A percentile compares a stretch with the other conserved stretches of the same genome.
Evolutionary conservation across 37 sponge, comb jelly and placozoan genomes (phyloP).

Genomic region (Petrosia ficiformis): DNA sequence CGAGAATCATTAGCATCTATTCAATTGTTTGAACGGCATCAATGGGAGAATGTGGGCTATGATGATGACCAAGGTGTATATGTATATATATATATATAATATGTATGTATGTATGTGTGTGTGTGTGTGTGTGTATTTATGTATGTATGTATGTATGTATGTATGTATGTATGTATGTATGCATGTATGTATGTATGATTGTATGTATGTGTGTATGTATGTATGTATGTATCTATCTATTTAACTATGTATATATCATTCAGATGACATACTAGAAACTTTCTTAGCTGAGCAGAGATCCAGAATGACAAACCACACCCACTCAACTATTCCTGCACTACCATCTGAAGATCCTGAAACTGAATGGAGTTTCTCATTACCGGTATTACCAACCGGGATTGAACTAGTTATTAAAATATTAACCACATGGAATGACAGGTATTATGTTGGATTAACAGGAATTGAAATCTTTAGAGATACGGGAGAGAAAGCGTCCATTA

Average conservation of each 20-base stretch:
- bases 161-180: neutral
- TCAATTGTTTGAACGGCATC: neutral
- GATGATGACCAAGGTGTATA: slow-evolving; percentile 14
- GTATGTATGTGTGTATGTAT: too few species aligned
- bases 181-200: too few species aligned
- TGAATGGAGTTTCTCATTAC: slow-evolving; percentile 41
- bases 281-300: slow-evolving; percentile 36
- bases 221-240: too few species aligned
- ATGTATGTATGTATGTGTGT: too few species aligned
- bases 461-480: slow-evolving; percentile 83
- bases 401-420: slow-evolving; percentile 69
- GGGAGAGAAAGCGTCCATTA: slow-evolving; percentile 55
- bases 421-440: slow-evolving; percentile 94
- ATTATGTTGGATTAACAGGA: slow-evolving; percentile 95
- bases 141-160: neutral
- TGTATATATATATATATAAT: neutral
- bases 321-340: neutral
- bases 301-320: neutral
- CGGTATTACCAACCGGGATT: slow-evolving; percentile 78
- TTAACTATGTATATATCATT: neutral
- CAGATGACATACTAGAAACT: slow-evolving; percentile 13
- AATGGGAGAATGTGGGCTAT: neutral
- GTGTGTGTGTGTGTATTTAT: neutral
- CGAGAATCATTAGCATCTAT: neutral
- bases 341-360: neutral